phyloP scores from a whole-genome alignment of 1,140 invertebrate species.

The Adelges cooleyi region DNA sequence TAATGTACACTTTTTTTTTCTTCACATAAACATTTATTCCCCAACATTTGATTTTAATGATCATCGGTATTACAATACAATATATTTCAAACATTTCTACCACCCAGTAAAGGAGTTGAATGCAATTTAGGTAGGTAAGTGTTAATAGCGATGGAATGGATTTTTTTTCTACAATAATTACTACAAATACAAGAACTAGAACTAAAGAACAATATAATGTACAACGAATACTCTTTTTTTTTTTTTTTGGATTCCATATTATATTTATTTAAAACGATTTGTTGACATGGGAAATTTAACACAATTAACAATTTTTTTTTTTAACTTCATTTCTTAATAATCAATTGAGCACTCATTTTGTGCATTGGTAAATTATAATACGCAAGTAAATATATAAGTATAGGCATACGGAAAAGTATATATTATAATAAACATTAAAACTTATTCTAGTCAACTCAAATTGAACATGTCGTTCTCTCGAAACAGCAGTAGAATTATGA shows the following conservation, averaged over 20 bases:
- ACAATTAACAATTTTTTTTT: slow-evolving; percentile 24
- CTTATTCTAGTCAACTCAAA: slow-evolving; percentile 6
- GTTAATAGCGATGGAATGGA: too few relatives aligned
- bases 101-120: too few relatives aligned
- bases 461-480: neutral
- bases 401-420: slow-evolving; percentile 15
- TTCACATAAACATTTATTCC: too few relatives aligned
- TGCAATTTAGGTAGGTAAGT: too few relatives aligned
- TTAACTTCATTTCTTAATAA: slow-evolving; percentile 13
- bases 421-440: slow-evolving; percentile 5
- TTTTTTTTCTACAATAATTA: too few relatives aligned
- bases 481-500: too few relatives aligned
- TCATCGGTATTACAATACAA: too few relatives aligned
- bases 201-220: neutral
- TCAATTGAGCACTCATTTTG: slow-evolving; percentile 28
- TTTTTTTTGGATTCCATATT: slow-evolving; percentile 14
- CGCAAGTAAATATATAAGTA: neutral
- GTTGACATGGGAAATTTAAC: slow-evolving; percentile 25
- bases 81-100: too few relatives aligned
- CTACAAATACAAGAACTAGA: neutral
- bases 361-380: slow-evolving; percentile 28
- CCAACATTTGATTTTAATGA: too few relatives aligned
- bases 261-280: slow-evolving; percentile 20
- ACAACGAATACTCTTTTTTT: neutral
- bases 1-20: too few relatives aligned